Conservation (phyloP, 2,797 vertebrate genomes). For the Poecilia wingei region DNA sequence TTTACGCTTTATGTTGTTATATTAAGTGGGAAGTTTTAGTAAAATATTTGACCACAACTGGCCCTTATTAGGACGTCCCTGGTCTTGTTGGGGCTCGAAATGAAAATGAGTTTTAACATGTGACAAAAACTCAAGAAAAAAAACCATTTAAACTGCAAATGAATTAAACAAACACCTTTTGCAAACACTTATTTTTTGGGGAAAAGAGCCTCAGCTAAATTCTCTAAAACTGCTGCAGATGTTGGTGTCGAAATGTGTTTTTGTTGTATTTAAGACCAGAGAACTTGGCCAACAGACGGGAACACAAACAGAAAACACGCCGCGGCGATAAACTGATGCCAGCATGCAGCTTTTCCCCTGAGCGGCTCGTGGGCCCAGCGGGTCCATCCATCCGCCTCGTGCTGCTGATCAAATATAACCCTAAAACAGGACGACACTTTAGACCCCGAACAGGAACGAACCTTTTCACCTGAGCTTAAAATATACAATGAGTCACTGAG, state of each 20-base stretch:
- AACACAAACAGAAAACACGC: conserved; percentile 18
- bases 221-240: background rate
- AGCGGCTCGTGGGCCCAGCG: conserved; percentile 28
- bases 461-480: conserved; percentile 6
- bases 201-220: background rate
- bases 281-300: conserved; percentile 4
- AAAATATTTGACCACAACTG: too few relatives aligned
- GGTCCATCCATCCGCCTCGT: conserved; percentile 27
- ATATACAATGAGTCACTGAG: background rate
- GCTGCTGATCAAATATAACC: conserved; percentile 49
- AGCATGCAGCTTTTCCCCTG: background rate
- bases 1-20: too few relatives aligned
- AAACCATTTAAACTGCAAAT: too few relatives aligned
- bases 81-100: too few relatives aligned
- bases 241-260: background rate
- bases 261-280: background rate
- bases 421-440: conserved; percentile 28
- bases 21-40: too few relatives aligned
- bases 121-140: too few relatives aligned
- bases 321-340: background rate
- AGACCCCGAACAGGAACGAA: conserved; percentile 9
- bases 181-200: background rate
- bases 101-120: too few relatives aligned
- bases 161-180: background rate
- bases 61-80: too few relatives aligned